Evolutionary conservation across 2,888 invertebrate species (phyloP), one percentile per base, ranked within the genome.

Genomic region (Eristalis tenax): DNA sequence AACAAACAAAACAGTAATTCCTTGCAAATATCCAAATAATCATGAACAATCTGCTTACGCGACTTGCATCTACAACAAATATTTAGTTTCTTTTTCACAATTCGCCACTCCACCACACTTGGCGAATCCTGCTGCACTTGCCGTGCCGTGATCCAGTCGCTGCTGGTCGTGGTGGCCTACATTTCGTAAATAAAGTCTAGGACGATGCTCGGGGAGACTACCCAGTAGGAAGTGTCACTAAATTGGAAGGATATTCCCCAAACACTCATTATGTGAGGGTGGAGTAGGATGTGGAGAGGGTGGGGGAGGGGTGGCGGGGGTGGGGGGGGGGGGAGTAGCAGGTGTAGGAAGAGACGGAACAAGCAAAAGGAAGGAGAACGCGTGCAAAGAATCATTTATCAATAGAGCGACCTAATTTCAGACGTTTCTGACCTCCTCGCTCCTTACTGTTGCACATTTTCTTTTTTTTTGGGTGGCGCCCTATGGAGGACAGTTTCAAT

Each of bases 341-440:
- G 26, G 26, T 26, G 26, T 1, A 26, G 26, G 26, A 26, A 3
- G 26, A 26, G 26, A 3, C 3, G 26, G 26, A 26, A 26, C 26
- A 78, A 5, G 5, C 4, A 4, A 5, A 4, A 28, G 4, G 28
- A 4, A 28, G 28, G 28, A 2, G 28, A 87, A 50, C 43, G 83
- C 71, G 76, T 76, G 79, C 79, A 75, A 76, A 77, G 79, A 73
- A 79, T 79, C 79, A 74, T 82, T 80, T 83, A 83, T 87, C 87
- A 87, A 80, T 87, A 83, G 76, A 73, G 83, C 78, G 87, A 83
- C 83, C 87, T 76, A 83, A 87, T 87, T 87, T 87, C 70, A 79
- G 23, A 71, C 78, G 70, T 75, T 77, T 77, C 57, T 70, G 65
- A 38, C 50, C 26, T 57, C 50, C 28, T 1, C 23, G 38, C 56